Evolutionary conservation across 1,140 invertebrate genomes (phyloP).

Genomic region (Aphis gossypii): DNA sequence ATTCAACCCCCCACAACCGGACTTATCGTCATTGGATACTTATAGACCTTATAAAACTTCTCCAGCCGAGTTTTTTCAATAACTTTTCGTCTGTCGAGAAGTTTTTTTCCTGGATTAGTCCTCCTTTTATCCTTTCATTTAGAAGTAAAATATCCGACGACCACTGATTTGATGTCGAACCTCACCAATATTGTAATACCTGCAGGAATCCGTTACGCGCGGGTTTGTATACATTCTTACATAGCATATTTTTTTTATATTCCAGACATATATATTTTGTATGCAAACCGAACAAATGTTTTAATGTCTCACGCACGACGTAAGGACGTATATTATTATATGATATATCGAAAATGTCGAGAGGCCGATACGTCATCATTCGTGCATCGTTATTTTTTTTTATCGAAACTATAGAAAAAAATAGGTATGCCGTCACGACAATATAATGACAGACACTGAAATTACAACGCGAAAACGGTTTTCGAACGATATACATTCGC

Average conservation of each 20-base stretch:
- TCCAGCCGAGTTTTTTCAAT: background rate
- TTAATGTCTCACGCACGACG: background rate
- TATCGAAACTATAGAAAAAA: background rate
- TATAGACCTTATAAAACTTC: background rate
- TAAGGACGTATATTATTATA: background rate
- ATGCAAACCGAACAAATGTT: background rate
- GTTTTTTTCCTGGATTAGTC: background rate
- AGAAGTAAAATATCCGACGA: background rate
- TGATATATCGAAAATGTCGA: background rate
- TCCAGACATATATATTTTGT: background rate
- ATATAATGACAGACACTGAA: slow-evolving; percentile 1
- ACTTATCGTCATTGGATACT: background rate
- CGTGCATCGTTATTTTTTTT: background rate
- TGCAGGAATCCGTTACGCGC: background rate
- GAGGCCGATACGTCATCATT: background rate
- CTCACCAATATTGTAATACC: background rate
- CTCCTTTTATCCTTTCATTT: background rate
- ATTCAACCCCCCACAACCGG: no score
- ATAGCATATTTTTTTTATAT: background rate
- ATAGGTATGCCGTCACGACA: background rate
- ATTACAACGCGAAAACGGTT: background rate
- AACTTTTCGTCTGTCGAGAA: background rate
- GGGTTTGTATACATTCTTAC: background rate
- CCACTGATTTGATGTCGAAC: background rate
- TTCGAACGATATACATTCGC: background rate